Base-by-base conservation (phyloP, 2,888 invertebrate genomes). In the Nomada flava region DNA sequence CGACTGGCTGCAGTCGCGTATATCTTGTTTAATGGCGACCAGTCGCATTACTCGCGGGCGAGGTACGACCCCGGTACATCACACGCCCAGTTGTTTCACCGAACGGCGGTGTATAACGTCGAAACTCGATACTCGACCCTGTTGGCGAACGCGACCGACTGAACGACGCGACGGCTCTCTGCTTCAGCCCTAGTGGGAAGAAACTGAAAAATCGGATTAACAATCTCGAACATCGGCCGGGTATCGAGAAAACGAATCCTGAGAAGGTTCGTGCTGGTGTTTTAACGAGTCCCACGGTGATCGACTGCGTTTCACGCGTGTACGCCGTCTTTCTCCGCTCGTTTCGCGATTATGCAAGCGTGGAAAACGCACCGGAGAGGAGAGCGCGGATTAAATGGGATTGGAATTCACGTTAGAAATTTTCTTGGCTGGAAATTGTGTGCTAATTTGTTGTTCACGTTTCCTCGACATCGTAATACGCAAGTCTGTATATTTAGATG, bases 21-120 rank as follows among this genome's bases (percentile, higher is more conserved):
- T 79, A 85, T 85, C 81, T 83, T 71, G 69, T 69, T 85, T 81
- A 83, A 87, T 78, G 78, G 78, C 59, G 65, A 53, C 36, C 81
- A 57, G 74, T 79, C 69, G 79, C 72, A 63, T 86, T 86, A 80
- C 76, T 77, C 65, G 65, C 72, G 59, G 42, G 69, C 75, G 63
- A 13, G 69, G 20, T 74, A 81, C 84, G 84, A 72, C 55, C 62
- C 65, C 74, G 81, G 84, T 84, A 85, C 75, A 85, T 84, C 84
- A 80, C 68, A 57, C 70, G 72, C 79, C 73, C 80, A 52, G 79
- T 72, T 71, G 76, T 77, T 71, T 29, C 70, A 0, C 20, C 26
- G 53, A 15, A 18, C 55, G 13, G 55, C 50, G 63, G 76, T 74
- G 79, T 67, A 20, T 42, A 64, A 47, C 65, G 57, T 75, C 76